A percentile compares a stretch with the other conserved stretches of the same genome.
Evolutionary conservation across 2,113 vertebrate genomes (phyloP).

Genomic region (Dolichallabes microphthalmus): DNA sequence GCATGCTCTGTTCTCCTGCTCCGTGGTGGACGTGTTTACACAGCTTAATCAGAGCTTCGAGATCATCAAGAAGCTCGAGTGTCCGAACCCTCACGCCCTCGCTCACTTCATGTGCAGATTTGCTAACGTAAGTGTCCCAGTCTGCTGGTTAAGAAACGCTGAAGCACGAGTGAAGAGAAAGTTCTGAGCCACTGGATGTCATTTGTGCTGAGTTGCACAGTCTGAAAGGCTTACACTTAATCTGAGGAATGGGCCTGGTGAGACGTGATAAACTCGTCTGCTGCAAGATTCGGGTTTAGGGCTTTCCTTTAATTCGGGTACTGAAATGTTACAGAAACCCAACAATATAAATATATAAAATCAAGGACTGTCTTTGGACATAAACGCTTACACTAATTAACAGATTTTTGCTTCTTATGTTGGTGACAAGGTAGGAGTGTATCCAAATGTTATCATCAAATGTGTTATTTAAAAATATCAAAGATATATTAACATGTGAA

Average conservation of each 20-base stretch:
- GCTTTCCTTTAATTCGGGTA: neutral
- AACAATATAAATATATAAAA: neutral
- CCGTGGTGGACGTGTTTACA: conserved; percentile 97
- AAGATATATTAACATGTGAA: neutral
- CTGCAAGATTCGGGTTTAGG: neutral
- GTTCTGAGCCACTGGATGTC: neutral
- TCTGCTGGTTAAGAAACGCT: neutral
- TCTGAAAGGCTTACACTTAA: neutral
- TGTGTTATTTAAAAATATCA: neutral
- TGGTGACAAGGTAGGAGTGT: neutral
- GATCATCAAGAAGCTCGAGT: conserved; percentile 97
- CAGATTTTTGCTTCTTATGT: neutral
- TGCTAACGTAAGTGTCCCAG: conserved; percentile 81
- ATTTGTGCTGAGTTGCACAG: neutral
- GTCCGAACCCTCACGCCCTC: conserved; percentile 94
- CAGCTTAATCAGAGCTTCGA: conserved; percentile 99
- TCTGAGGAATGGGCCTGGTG: neutral
- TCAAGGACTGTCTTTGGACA: neutral
- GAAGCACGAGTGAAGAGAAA: neutral
- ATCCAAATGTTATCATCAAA: neutral
- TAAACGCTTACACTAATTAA: neutral
- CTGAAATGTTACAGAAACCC: neutral
- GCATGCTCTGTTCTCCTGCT: conserved; percentile 96
- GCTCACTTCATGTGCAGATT: conserved; percentile 98
- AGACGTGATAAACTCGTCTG: neutral